phyloP scores from a whole-genome alignment of 2,113 vertebrate genomes.

The Lepisosteus oculatus region DNA sequence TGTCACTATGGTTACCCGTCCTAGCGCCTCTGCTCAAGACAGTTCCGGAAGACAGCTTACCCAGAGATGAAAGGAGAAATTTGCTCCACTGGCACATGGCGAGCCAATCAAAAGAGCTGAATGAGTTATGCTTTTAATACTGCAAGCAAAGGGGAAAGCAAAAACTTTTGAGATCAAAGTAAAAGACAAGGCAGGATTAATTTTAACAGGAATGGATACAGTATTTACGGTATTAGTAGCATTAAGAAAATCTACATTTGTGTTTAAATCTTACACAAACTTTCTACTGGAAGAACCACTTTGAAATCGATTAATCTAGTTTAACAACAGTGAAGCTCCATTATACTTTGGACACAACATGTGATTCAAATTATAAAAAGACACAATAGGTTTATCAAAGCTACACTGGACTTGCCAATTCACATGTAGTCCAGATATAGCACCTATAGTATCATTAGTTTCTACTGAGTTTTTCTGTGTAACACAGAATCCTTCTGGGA shows the following conservation, averaged over 20 bases:
- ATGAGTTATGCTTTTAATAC: conserved; percentile 24
- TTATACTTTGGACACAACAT: too few species aligned
- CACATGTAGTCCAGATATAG: neutral
- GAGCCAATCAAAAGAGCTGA: conserved; percentile 3
- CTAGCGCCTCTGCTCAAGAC: conserved; percentile 41
- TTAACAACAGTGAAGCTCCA: too few species aligned
- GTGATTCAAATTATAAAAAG: too few species aligned
- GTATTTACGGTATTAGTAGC: neutral
- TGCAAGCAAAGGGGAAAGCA: conserved; percentile 29
- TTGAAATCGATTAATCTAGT: too few species aligned
- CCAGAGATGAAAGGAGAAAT: conserved; percentile 42
- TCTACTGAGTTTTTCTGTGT: neutral
- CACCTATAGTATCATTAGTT: neutral
- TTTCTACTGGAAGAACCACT: too few species aligned
- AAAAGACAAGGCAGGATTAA: conserved; percentile 35
- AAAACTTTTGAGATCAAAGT: conserved; percentile 39
- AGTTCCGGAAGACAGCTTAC: conserved; percentile 46
- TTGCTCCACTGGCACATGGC: conserved; percentile 3
- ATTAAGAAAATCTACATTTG: too few species aligned
- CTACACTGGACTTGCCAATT: neutral
- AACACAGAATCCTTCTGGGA: neutral
- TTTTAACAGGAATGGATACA: conserved; percentile 33
- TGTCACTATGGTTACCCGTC: conserved; percentile 54
- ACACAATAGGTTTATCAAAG: too few species aligned
- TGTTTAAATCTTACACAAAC: too few species aligned